phyloP scores from a whole-genome alignment of 2,113 vertebrate genomes.

The Strix aluco region DNA sequence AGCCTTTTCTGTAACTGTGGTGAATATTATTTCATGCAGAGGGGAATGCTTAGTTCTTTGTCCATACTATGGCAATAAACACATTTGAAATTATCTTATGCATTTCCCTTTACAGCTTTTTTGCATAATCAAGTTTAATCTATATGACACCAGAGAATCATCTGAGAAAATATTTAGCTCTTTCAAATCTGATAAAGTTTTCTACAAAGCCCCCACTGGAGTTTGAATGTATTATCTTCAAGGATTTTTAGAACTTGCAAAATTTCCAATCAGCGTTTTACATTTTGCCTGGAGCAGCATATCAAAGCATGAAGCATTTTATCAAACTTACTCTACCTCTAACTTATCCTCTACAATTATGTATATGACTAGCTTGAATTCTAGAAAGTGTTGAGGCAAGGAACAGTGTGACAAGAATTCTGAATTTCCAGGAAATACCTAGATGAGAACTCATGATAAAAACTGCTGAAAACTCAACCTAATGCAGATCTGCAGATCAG shows the following conservation, averaged over 20 bases:
- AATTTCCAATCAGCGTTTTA: constrained; percentile 18
- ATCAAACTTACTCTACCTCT: constrained; percentile 29
- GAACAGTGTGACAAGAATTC: not conserved
- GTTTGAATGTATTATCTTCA: constrained; percentile 53
- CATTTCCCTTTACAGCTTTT: not conserved
- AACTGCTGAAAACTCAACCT: not conserved
- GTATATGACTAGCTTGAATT: not conserved
- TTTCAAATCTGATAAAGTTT: constrained; percentile 50
- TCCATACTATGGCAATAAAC: not conserved
- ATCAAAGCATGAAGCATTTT: constrained; percentile 44
- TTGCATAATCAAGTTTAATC: constrained; percentile 23
- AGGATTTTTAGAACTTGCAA: constrained; percentile 50
- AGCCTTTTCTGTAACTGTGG: not conserved
- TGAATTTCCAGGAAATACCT: constrained; percentile 26
- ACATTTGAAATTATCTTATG: not conserved
- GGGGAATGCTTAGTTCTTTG: not conserved
- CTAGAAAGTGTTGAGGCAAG: not conserved
- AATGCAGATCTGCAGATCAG: not conserved
- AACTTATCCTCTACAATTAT: constrained; percentile 16
- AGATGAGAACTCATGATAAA: not conserved
- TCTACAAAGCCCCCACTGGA: not conserved
- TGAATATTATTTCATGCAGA: not conserved
- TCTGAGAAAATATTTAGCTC: constrained; percentile 44
- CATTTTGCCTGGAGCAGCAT: constrained; percentile 48
- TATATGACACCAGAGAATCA: not conserved